Conservation (phyloP, 2,888 invertebrate genomes). For the Orthosia gothica region DNA sequence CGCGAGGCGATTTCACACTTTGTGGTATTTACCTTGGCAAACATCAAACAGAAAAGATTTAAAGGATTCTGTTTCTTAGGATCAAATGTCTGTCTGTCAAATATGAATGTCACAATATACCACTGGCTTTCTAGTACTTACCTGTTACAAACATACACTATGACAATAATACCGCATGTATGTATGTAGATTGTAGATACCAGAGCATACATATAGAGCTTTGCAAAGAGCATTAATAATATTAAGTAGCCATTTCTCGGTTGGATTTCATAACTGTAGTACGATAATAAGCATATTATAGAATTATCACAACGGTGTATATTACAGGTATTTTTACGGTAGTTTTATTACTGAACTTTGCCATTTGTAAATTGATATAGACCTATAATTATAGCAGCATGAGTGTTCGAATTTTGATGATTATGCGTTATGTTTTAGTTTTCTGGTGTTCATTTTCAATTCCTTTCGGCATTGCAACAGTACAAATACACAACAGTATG, state of each 20-base stretch:
- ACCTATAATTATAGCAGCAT: conserved; percentile 7
- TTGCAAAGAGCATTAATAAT: conserved; percentile 32
- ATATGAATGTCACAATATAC: no score
- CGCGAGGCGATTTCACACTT: no score
- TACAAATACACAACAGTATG: no score
- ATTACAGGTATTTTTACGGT: conserved; percentile 50
- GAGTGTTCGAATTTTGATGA: not conserved
- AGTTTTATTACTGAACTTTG: conserved; percentile 45
- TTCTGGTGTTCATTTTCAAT: not conserved
- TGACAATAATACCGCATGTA: not conserved
- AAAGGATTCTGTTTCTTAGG: no score
- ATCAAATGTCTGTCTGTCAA: no score
- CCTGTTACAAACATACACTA: not conserved
- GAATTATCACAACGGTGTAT: conserved; percentile 16
- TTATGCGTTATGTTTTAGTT: not conserved
- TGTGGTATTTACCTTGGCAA: no score
- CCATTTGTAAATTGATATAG: conserved; percentile 38
- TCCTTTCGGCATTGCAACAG: no score
- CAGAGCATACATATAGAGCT: conserved; percentile 24
- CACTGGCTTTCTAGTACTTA: not conserved
- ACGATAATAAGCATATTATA: conserved; percentile 37
- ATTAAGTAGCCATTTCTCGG: conserved; percentile 48
- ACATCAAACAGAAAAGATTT: no score
- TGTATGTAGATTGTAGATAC: conserved; percentile 1
- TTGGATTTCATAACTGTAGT: conserved; percentile 27